Evolutionary conservation across 2,113 vertebrate species (phyloP).

Genomic region (Mohoua ochrocephala): DNA sequence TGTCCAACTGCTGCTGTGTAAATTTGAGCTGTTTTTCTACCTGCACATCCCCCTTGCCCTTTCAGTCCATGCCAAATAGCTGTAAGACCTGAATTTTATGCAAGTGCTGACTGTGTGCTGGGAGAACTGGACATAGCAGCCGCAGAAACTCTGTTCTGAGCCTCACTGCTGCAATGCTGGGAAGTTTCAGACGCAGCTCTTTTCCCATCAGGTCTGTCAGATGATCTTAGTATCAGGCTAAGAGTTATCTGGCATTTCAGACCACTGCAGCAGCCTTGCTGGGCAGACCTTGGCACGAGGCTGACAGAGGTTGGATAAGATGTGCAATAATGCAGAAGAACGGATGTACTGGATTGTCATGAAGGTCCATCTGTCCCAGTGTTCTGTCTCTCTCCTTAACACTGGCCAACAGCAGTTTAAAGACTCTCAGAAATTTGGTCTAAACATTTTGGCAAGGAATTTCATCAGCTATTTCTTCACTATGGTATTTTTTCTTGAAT

Average conservation of each 20-base stretch:
- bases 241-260: not conserved
- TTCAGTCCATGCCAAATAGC: not conserved
- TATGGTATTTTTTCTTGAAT: not conserved
- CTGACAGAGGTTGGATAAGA: not conserved
- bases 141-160: not conserved
- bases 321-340: not conserved
- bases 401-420: not conserved
- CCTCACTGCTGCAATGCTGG: not conserved
- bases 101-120: not conserved
- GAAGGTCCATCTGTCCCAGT: not conserved
- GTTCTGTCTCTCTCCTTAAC: not conserved
- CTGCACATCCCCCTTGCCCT: not conserved
- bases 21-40: not conserved
- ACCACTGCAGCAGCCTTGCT: not conserved
- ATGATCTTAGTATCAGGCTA: not conserved
- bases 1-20: not conserved
- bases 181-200: not conserved
- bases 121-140: not conserved
- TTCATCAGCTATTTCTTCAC: not conserved
- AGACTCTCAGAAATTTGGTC: not conserved
- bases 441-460: not conserved
- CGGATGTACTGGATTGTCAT: not conserved
- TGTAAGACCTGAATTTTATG: not conserved
- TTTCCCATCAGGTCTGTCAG: slow-evolving; percentile 11
- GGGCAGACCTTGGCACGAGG: not conserved